phyloP scores from a whole-genome alignment of 2,797 vertebrate species.

The Scolopax bukidnonensis region DNA sequence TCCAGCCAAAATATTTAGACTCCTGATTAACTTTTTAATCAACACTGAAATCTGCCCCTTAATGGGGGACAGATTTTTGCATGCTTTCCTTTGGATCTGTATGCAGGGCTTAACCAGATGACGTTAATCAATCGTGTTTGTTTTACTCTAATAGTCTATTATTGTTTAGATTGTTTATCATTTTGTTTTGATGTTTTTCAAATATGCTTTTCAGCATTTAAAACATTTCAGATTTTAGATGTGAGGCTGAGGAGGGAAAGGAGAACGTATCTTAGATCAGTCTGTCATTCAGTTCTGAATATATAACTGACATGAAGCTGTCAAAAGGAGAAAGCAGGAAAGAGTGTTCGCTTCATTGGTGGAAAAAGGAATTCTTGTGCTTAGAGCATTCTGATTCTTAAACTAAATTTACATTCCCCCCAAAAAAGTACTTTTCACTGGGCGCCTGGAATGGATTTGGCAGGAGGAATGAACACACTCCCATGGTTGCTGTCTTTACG shows the following conservation, averaged over 20 bases:
- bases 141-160: neutral
- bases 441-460: neutral
- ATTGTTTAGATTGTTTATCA: neutral
- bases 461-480: neutral
- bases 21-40: slow-evolving; percentile 31
- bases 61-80: neutral
- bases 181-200: neutral
- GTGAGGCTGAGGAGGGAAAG: neutral
- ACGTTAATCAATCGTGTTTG: neutral
- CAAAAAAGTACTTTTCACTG: neutral
- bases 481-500: neutral
- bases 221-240: neutral
- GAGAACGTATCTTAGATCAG: neutral
- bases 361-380: neutral
- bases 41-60: neutral
- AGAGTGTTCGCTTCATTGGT: neutral
- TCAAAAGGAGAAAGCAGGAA: neutral
- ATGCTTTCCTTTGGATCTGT: neutral
- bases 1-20: slow-evolving; percentile 3
- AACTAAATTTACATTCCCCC: neutral
- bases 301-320: neutral
- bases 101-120: neutral
- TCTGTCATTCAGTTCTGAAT: neutral
- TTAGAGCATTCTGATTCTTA: neutral
- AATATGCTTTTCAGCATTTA: neutral